Conservation (phyloP, 2,113 vertebrate genomes). For the Cheilinus undulatus region DNA sequence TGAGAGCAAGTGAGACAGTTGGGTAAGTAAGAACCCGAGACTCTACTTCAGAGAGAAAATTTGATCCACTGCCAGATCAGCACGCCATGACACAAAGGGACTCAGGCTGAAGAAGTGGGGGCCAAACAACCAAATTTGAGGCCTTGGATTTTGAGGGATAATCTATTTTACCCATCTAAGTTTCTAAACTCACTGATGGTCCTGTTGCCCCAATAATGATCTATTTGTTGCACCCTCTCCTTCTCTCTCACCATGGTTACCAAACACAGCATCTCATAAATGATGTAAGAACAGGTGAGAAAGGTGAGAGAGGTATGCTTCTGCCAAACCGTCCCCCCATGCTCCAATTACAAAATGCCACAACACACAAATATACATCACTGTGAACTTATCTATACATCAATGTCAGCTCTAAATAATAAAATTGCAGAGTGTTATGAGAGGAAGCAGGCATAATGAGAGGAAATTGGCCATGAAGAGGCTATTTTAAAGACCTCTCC, state of each 20-base stretch:
- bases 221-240: constrained; percentile 24
- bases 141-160: not conserved
- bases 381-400: constrained; percentile 14
- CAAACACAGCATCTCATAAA: constrained; percentile 80
- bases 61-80: constrained; percentile 82
- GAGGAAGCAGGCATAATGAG: no score
- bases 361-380: constrained; percentile 29
- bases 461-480: no score
- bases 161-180: not conserved
- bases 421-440: not conserved
- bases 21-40: constrained; percentile 69
- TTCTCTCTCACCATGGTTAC: constrained; percentile 78
- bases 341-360: constrained; percentile 78
- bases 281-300: constrained; percentile 83
- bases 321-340: constrained; percentile 53
- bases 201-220: constrained; percentile 29
- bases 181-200: not conserved
- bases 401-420: not conserved
- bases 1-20: constrained; percentile 56
- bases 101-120: constrained; percentile 10
- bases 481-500: no score
- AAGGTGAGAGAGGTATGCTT: constrained; percentile 80
- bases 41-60: constrained; percentile 78
- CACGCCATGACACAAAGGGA: constrained; percentile 64
- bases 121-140: not conserved